Percentiles rank a stretch among this genome's conserved stretches.
Evolutionary conservation across 2,888 invertebrate species (phyloP).

Genomic region (Keiferia lycopersicella): DNA sequence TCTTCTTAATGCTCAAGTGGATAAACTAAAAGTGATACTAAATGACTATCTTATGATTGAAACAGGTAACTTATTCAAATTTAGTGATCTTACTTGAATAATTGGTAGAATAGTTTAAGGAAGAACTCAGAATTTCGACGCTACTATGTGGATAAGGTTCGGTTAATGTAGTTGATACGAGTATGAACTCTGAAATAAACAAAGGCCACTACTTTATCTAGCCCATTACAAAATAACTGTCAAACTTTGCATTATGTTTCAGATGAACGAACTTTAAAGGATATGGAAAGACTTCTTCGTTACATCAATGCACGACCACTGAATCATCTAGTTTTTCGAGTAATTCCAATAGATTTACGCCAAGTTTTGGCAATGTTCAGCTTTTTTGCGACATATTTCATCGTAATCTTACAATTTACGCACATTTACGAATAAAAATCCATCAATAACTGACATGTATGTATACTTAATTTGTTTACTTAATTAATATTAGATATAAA

Average conservation of each 20-base stretch:
- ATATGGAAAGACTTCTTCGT: background rate
- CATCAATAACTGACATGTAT: too few species aligned
- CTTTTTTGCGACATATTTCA: constrained; percentile 1
- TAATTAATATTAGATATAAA: too few species aligned
- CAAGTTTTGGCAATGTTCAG: background rate
- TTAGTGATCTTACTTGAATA: too few species aligned
- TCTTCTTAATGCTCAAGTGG: background rate
- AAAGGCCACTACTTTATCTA: too few species aligned
- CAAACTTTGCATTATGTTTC: constrained; percentile 6
- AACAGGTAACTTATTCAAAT: background rate
- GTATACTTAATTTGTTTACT: too few species aligned
- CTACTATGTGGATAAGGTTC: too few species aligned
- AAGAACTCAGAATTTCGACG: too few species aligned
- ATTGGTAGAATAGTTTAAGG: too few species aligned
- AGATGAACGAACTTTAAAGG: background rate
- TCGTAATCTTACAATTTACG: constrained; percentile 10
- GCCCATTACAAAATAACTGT: too few species aligned
- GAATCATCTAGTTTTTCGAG: background rate
- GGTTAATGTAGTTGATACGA: too few species aligned
- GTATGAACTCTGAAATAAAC: too few species aligned
- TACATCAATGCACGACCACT: background rate
- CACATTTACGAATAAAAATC: constrained; percentile 8
- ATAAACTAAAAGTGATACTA: background rate
- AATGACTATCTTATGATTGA: background rate
- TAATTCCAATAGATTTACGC: constrained; percentile 13